A percentile compares a stretch with the other conserved stretches of the same genome.
Conservation (phyloP, 1,140 invertebrate genomes). For the Akabosia matsudoensis region DNA sequence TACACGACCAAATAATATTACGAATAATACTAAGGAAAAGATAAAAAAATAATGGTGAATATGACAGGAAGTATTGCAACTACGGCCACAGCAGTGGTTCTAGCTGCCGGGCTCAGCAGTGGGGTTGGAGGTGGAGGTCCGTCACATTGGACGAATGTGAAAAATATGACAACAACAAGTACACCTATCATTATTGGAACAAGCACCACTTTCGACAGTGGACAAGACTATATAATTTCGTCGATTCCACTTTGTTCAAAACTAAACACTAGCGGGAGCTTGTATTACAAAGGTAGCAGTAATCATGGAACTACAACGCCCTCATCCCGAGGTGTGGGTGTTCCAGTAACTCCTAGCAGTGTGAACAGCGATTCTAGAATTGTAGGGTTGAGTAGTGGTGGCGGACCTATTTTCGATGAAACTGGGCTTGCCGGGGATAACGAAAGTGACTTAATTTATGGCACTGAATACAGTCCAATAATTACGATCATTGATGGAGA, state of each 20-base stretch:
- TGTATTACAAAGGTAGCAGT: background rate
- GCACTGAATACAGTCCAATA: background rate
- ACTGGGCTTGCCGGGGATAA: background rate
- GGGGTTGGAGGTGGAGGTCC: background rate
- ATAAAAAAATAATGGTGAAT: constrained; percentile 20
- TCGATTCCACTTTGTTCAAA: constrained; percentile 1
- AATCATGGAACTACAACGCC: background rate
- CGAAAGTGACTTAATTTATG: constrained; percentile 13
- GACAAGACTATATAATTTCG: constrained; percentile 7
- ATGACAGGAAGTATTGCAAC: constrained; percentile 20
- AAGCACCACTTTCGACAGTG: constrained; percentile 1
- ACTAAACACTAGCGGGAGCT: background rate
- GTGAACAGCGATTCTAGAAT: background rate
- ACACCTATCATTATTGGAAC: constrained; percentile 11
- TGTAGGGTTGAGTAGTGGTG: background rate
- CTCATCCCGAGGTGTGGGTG: background rate
- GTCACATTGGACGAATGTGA: constrained; percentile 12
- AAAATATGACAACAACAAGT: constrained; percentile 10
- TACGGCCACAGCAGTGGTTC: background rate
- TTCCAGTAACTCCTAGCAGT: background rate
- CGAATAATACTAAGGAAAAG: background rate
- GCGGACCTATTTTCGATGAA: background rate
- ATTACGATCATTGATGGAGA: background rate
- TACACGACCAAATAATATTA: constrained; percentile 7
- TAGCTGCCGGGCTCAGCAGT: background rate